Conservation (phyloP, 1,140 invertebrate genomes). For the Hestina assimilis region DNA sequence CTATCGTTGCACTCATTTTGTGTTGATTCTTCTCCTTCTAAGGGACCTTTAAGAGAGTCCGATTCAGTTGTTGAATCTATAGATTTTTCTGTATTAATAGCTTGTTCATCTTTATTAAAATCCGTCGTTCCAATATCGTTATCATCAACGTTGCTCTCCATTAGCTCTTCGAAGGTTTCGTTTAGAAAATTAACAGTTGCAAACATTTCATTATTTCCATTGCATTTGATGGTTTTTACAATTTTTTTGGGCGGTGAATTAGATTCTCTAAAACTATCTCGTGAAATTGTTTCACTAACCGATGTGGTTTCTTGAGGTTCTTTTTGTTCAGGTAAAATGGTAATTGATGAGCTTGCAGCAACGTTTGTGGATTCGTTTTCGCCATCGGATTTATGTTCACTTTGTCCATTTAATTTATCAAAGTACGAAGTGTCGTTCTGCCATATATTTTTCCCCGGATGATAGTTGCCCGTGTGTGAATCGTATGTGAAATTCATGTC, state of each 20-base stretch:
- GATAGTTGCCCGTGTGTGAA: constrained; percentile 35
- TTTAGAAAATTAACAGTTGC: constrained; percentile 65
- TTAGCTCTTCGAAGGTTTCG: constrained; percentile 64
- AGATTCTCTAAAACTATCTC: neutral
- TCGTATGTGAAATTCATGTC: constrained; percentile 44
- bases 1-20: constrained; percentile 10
- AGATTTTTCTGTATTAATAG: constrained; percentile 26
- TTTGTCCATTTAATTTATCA: constrained; percentile 18
- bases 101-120: constrained; percentile 31
- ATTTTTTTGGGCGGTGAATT: neutral
- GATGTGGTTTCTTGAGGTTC: neutral
- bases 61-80: constrained; percentile 20
- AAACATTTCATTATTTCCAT: constrained; percentile 56
- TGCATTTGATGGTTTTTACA: constrained; percentile 28
- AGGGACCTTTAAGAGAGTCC: constrained; percentile 18
- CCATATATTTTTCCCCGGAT: constrained; percentile 25
- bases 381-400: neutral
- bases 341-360: neutral
- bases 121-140: constrained; percentile 35
- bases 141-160: constrained; percentile 69
- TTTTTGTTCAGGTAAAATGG: neutral
- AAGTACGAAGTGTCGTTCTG: constrained; percentile 10
- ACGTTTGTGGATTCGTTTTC: neutral
- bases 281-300: neutral
- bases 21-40: constrained; percentile 8